Evolutionary conservation across 2,113 vertebrate genomes (phyloP).

Genomic region (Hippocampus abdominalis): DNA sequence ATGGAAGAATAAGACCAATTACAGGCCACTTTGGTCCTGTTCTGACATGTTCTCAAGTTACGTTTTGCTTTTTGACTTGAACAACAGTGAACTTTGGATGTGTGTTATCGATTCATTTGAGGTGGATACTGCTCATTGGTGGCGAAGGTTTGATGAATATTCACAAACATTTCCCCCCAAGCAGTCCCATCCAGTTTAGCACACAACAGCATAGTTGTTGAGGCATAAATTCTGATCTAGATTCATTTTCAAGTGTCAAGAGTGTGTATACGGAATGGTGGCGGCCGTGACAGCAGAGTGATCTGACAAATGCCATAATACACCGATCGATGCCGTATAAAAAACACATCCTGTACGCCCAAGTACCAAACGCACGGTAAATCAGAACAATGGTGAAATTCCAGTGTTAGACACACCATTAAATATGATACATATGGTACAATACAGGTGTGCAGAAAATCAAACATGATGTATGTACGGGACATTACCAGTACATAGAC

Average conservation of each 20-base stretch:
- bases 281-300: neutral
- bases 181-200: neutral
- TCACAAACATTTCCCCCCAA: neutral
- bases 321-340: neutral
- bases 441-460: neutral
- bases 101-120: neutral
- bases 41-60: neutral
- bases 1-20: neutral
- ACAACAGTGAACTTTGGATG: neutral
- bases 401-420: neutral
- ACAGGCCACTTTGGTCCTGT: slow-evolving; percentile 2
- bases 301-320: neutral
- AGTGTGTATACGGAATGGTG: neutral
- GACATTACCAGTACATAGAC: neutral
- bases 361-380: neutral
- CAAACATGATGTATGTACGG: neutral
- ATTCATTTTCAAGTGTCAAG: neutral
- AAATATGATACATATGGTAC: neutral
- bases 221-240: neutral
- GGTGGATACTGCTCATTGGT: neutral
- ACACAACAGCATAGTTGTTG: neutral
- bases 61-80: neutral
- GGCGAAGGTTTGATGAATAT: neutral
- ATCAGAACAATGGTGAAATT: neutral
- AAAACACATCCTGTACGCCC: neutral